Conservation (phyloP, 2,888 invertebrate genomes). For the Pterostichus niger region DNA sequence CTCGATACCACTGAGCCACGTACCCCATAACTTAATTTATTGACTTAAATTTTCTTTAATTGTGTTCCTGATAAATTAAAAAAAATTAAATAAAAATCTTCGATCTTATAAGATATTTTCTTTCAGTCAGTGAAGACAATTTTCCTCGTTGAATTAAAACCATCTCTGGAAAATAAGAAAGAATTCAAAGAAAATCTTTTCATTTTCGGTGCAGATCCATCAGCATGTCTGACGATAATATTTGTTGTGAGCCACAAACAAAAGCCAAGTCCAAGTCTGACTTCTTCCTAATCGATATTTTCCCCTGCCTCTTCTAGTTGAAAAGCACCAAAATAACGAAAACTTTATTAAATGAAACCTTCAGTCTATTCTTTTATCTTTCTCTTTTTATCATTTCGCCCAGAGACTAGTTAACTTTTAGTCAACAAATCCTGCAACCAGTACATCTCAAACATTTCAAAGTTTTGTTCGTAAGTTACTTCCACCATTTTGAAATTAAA, state of each 20-base stretch:
- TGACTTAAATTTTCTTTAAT: too few species aligned
- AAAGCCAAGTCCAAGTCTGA: background rate
- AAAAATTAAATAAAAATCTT: too few species aligned
- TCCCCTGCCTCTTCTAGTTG: background rate
- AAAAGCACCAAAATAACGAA: slow-evolving; percentile 27
- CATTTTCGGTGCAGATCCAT: slow-evolving; percentile 10
- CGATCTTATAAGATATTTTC: background rate
- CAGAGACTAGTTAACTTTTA: slow-evolving; percentile 24
- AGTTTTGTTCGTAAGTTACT: too few species aligned
- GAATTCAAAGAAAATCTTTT: slow-evolving; percentile 10
- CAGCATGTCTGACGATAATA: slow-evolving; percentile 28
- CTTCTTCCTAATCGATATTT: slow-evolving; percentile 34
- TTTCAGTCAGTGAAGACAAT: too few species aligned
- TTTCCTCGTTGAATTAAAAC: slow-evolving; percentile 22
- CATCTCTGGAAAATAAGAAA: slow-evolving; percentile 5
- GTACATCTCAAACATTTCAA: slow-evolving; percentile 3
- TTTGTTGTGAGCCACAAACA: slow-evolving; percentile 44
- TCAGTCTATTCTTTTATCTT: slow-evolving; percentile 17
- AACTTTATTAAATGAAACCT: slow-evolving; percentile 42
- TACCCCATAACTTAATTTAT: too few species aligned
- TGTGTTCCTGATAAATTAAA: too few species aligned
- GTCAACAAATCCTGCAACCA: slow-evolving; percentile 2
- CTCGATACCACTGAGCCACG: too few species aligned
- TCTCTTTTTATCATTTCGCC: slow-evolving; percentile 14
- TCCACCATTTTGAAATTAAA: too few species aligned